Evolutionary conservation across 2,797 vertebrate species (phyloP).

Genomic region (Chloroceryle amazona): DNA sequence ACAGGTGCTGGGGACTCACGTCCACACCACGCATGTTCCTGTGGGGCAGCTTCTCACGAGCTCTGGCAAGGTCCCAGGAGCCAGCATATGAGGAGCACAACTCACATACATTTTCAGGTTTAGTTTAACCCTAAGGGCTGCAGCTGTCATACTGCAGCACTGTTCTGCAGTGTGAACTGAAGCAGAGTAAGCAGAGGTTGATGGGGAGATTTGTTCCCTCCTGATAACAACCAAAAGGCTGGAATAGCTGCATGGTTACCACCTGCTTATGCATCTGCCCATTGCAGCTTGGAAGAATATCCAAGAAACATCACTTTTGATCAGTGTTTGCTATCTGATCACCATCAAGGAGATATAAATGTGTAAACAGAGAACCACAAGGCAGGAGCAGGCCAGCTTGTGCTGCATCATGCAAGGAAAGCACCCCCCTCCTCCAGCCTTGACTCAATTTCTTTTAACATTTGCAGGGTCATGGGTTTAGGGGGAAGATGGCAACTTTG

Average conservation of each 20-base stretch:
- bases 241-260: neutral
- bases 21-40: neutral
- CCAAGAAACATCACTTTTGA: neutral
- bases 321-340: neutral
- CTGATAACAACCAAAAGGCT: neutral
- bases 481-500: neutral
- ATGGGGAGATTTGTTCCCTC: neutral
- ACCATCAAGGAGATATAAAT: neutral
- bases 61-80: neutral
- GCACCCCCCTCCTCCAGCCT: neutral
- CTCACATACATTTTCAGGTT: neutral
- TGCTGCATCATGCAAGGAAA: neutral
- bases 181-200: neutral
- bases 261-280: neutral
- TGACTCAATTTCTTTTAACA: neutral
- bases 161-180: neutral
- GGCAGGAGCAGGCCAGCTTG: neutral
- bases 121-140: neutral
- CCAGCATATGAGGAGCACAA: neutral
- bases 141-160: rapidly evolving
- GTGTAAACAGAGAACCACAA: neutral
- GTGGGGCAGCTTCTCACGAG: rapidly evolving
- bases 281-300: neutral
- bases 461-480: neutral
- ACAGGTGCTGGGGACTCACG: neutral